Percentiles rank a stretch among this genome's conserved stretches.
Evolutionary conservation across 1,140 invertebrate genomes (phyloP).

Genomic region (Streblospio benedicti): DNA sequence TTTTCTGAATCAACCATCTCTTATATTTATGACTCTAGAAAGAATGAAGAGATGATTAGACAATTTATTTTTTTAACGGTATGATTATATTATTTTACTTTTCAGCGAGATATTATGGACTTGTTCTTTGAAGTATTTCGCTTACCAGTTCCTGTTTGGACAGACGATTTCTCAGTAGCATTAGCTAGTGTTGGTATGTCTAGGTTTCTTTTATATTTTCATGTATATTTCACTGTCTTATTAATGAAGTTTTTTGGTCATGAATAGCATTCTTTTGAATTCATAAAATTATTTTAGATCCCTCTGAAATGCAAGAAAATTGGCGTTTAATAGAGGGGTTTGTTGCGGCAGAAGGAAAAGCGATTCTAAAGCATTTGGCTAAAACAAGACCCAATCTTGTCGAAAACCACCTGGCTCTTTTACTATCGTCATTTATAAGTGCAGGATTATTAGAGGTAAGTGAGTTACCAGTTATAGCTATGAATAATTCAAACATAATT

Average conservation of each 20-base stretch:
- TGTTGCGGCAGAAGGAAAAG: constrained; percentile 75
- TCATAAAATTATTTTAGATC: no score
- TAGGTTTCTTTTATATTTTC: background rate
- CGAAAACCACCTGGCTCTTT: constrained; percentile 79
- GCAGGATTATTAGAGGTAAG: constrained; percentile 66
- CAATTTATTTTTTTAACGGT: no score
- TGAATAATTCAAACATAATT: constrained; percentile 3
- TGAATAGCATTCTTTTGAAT: constrained; percentile 10
- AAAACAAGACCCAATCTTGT: constrained; percentile 75
- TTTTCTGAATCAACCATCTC: no score
- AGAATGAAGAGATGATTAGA: no score
- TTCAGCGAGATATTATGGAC: constrained; percentile 79
- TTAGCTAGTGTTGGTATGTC: constrained; percentile 61
- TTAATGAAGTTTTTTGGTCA: background rate
- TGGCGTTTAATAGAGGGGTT: constrained; percentile 88
- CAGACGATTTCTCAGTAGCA: constrained; percentile 78
- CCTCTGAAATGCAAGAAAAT: constrained; percentile 62
- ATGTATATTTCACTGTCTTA: background rate
- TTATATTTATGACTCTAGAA: no score
- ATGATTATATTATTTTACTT: no score
- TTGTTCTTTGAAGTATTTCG: constrained; percentile 81
- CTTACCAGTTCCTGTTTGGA: constrained; percentile 77
- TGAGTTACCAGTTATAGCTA: background rate
- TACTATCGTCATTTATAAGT: constrained; percentile 78
- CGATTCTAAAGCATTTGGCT: constrained; percentile 70